These are phyloP conservation scores for Actinernus sp. DNA, from an alignment of 92 coral and sea anemone species.

Conservation along the genomic window DNA sequence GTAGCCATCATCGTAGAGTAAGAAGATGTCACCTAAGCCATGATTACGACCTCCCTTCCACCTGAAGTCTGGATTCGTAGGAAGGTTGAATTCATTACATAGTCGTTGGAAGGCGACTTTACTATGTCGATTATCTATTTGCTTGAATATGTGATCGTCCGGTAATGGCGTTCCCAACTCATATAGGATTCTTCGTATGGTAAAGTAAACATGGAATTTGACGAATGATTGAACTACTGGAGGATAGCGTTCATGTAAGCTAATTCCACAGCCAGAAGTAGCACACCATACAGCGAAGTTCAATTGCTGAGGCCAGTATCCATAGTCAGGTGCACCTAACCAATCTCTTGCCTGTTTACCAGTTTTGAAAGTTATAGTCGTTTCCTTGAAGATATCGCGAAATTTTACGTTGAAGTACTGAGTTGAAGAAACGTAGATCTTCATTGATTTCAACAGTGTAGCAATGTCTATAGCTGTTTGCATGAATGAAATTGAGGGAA, in stretches of 20 bases:
- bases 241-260: neutral
- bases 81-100: slow-evolving; percentile 2
- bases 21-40: too few species aligned
- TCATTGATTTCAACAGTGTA: too few species aligned
- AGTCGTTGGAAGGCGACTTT: slow-evolving; percentile 7
- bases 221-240: neutral
- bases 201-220: slow-evolving; percentile 6
- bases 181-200: slow-evolving; percentile 2
- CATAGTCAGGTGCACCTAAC: slow-evolving; percentile 1
- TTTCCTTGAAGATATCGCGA: neutral
- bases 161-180: slow-evolving; percentile 2
- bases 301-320: slow-evolving; percentile 9
- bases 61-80: neutral
- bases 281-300: slow-evolving; percentile 24
- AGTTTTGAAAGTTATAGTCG: neutral
- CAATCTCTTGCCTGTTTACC: neutral
- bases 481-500: too few species aligned
- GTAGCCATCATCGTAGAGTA: too few species aligned
- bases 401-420: neutral
- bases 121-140: neutral
- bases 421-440: too few species aligned
- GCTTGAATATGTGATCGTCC: neutral
- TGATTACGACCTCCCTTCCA: neutral
- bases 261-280: slow-evolving; percentile 25
- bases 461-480: too few species aligned